Percentiles rank a stretch among this genome's conserved stretches.
Evolutionary conservation across 2,113 vertebrate genomes (phyloP).

Genomic region (Anguilla japonica): DNA sequence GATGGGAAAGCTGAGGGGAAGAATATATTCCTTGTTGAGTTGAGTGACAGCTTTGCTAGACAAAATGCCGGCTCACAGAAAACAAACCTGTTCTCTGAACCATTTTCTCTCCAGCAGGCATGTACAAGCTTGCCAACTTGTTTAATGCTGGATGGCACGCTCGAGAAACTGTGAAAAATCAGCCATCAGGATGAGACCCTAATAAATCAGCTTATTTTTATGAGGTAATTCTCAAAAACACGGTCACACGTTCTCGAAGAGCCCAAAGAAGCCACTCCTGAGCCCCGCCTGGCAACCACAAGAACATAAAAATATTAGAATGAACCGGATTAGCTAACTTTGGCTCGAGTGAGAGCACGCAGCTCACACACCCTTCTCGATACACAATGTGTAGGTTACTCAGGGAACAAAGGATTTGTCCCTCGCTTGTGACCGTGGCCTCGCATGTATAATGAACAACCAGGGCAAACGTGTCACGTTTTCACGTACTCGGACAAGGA

Average conservation of each 20-base stretch:
- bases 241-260: not conserved
- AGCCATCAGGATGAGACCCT: not conserved
- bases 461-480: not conserved
- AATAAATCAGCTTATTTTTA: not conserved
- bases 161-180: not conserved
- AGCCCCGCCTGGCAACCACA: not conserved
- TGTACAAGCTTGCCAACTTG: not conserved
- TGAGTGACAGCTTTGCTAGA: constrained; percentile 7
- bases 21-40: not conserved
- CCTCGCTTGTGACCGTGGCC: not conserved
- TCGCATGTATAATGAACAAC: not conserved
- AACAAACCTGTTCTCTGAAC: constrained; percentile 60
- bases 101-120: not conserved
- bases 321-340: not conserved
- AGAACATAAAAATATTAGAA: not conserved
- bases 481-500: not conserved
- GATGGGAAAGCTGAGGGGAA: not conserved
- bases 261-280: not conserved
- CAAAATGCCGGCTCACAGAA: constrained; percentile 26
- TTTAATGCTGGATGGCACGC: not conserved
- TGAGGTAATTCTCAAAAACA: not conserved
- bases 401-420: not conserved
- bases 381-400: not conserved
- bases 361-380: not conserved
- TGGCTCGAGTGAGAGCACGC: not conserved